Percentiles rank a stretch among this genome's conserved stretches.
These are phyloP conservation scores for Aethina tumida DNA, from an alignment of 1,140 invertebrate genomes.

Conservation along the genomic window DNA sequence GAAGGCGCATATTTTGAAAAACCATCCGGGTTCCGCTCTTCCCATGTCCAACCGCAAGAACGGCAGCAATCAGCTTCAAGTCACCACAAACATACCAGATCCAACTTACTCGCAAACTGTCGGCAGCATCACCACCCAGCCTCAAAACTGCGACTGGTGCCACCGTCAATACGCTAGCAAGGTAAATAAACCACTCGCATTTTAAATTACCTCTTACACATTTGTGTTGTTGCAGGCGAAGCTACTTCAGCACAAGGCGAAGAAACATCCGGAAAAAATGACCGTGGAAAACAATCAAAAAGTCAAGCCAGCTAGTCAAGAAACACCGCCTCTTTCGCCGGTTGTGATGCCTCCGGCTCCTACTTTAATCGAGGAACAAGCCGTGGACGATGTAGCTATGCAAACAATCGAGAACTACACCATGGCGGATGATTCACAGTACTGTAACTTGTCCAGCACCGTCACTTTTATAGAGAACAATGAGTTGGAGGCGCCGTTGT, in stretches of 20 bases:
- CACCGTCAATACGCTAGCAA: conserved; percentile 78
- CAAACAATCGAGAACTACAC: conserved; percentile 5
- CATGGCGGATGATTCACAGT: conserved; percentile 20
- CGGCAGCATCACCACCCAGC: conserved; percentile 61
- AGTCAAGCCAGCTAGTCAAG: not conserved
- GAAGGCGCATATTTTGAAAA: conserved; percentile 77
- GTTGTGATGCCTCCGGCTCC: conserved; percentile 6
- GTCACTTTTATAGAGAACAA: conserved; percentile 19
- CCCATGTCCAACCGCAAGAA: conserved; percentile 50
- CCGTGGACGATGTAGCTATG: not conserved
- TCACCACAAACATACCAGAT: conserved; percentile 41
- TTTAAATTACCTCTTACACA: no score
- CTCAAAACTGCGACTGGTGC: conserved; percentile 70
- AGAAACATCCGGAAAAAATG: conserved; percentile 46
- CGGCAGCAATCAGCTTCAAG: conserved; percentile 27
- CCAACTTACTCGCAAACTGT: conserved; percentile 60
- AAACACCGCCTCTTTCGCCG: not conserved
- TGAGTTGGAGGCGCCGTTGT: conserved; percentile 22
- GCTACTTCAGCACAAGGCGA: conserved; percentile 69
- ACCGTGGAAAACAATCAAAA: conserved; percentile 2
- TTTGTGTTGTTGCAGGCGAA: no score
- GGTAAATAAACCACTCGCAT: no score
- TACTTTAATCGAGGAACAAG: conserved; percentile 1
- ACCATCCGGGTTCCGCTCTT: conserved; percentile 68
- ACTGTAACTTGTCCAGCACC: conserved; percentile 22